Conservation (phyloP, 2,797 vertebrate species). For the Netta rufina region DNA sequence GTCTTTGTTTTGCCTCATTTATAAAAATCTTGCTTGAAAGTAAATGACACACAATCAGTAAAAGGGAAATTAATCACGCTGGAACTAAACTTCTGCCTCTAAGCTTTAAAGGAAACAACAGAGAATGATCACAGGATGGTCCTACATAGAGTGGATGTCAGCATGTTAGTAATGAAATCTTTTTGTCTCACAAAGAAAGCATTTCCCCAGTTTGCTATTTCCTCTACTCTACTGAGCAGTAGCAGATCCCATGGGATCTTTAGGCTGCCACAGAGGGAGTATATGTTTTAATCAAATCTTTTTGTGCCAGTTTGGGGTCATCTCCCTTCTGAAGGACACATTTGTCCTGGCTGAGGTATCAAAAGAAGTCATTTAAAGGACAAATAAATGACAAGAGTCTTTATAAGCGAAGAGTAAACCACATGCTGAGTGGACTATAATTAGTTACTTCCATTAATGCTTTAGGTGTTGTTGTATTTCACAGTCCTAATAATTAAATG, state of each 20-base stretch:
- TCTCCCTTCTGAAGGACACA: neutral
- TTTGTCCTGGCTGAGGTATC: slow-evolving; percentile 30
- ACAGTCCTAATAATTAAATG: slow-evolving; percentile 29
- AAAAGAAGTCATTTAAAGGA: slow-evolving; percentile 21
- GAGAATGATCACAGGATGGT: neutral
- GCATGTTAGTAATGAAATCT: neutral
- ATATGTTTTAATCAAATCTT: slow-evolving; percentile 48
- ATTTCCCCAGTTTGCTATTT: neutral
- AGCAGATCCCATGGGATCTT: neutral
- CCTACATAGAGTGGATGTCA: neutral
- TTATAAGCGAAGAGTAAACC: neutral
- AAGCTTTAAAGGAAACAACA: neutral
- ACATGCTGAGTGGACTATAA: neutral
- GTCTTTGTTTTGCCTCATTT: slow-evolving; percentile 65
- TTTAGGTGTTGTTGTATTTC: neutral
- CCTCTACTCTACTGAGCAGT: neutral
- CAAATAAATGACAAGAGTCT: slow-evolving; percentile 21
- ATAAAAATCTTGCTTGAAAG: slow-evolving; percentile 56
- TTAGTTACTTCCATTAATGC: neutral
- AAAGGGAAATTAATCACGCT: slow-evolving; percentile 43
- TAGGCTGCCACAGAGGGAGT: neutral
- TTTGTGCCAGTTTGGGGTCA: neutral
- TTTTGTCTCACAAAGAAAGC: neutral
- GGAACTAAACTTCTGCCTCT: neutral
- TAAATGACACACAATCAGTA: slow-evolving; percentile 33